Percentiles rank a stretch among this genome's conserved stretches.
phyloP scores from a whole-genome alignment of 2,888 invertebrate genomes.

The Archaeoteleia sp. region DNA sequence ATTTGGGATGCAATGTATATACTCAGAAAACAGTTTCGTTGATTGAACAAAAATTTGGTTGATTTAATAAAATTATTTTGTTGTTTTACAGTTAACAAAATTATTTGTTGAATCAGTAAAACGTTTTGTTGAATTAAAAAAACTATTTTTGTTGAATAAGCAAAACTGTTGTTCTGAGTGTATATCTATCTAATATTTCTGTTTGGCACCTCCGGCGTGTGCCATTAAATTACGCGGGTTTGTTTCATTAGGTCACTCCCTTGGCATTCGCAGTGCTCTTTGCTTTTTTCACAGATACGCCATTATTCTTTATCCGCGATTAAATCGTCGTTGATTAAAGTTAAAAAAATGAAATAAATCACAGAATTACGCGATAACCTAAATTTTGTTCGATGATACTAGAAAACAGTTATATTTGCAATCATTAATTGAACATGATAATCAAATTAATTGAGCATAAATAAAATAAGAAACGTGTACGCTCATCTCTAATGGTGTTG shows the following conservation, averaged over 20 bases:
- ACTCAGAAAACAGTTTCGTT: too few species aligned
- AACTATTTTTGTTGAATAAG: too few species aligned
- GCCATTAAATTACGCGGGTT: slow-evolving; percentile 55
- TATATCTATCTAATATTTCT: slow-evolving; percentile 74
- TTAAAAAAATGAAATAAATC: slow-evolving; percentile 16
- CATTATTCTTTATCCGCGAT: slow-evolving; percentile 12
- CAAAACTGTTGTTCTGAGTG: too few species aligned
- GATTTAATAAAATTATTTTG: too few species aligned
- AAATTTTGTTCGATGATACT: slow-evolving; percentile 17
- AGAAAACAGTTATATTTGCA: slow-evolving; percentile 25
- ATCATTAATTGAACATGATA: slow-evolving; percentile 9
- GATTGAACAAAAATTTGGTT: too few species aligned
- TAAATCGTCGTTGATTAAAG: slow-evolving; percentile 17
- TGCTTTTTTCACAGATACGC: slow-evolving; percentile 7
- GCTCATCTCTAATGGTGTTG: not conserved
- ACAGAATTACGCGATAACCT: slow-evolving; percentile 31
- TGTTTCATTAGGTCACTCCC: slow-evolving; percentile 20
- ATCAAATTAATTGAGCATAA: too few species aligned
- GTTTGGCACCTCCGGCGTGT: slow-evolving; percentile 67
- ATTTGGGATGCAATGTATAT: too few species aligned
- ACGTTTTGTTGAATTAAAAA: too few species aligned
- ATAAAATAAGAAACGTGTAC: slow-evolving; percentile 8
- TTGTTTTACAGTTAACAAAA: too few species aligned
- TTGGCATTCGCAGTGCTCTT: slow-evolving; percentile 25
- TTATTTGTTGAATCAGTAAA: too few species aligned